Base-by-base conservation (phyloP, 2,797 vertebrate genomes). In the Hippoglossus hippoglossus region DNA sequence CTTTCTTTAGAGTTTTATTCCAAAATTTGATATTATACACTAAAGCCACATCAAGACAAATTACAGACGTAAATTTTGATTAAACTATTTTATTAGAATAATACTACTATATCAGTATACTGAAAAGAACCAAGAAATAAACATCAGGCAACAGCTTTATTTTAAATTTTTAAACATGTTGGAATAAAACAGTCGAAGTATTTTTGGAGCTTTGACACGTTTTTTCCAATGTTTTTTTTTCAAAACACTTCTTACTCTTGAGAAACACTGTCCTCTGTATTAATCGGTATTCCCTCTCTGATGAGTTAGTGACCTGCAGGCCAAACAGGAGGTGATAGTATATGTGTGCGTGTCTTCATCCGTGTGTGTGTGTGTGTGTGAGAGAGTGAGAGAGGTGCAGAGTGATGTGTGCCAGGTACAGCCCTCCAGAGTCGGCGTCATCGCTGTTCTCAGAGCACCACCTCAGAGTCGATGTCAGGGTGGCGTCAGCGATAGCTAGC, bases 381-480 rank as follows among this genome's bases (percentile, higher is more conserved):
- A 67, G 82, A 86, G 89, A 91, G 11, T 50, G 47, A 19, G 47
- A 19, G 85, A 88, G 87, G 93, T 93, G 93, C 78, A 79, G 92
- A 94, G 88, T 94, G 93, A 94, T 91, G 85, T 75, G 83, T 88
- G 90, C 89, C 93, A 94, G 93, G 89, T 83, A 83, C 77, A 65
- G 81, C 74, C 67, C 57, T 85, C 78, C 65, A 55, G 65, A 63
- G 76, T 51, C 71, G 86, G 81, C 72, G 72, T 87, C 73, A 36
- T 63, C 39, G 21, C 28, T 3, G 44, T 90, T 91, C 86, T 87
- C 89, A 90, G 79, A 65, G 79, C 77, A 84, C 78, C 89, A 88
- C 86, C 88, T 85, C 49, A 0, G 77, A 83, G 80, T 80, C 52
- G 3, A 58, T 84, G 88, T 91, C 84, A 85, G 81, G 61, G 78